A percentile compares a stretch with the other conserved stretches of the same genome.
phyloP scores from a whole-genome alignment of 2,113 vertebrate genomes.

The Felis chaus region DNA sequence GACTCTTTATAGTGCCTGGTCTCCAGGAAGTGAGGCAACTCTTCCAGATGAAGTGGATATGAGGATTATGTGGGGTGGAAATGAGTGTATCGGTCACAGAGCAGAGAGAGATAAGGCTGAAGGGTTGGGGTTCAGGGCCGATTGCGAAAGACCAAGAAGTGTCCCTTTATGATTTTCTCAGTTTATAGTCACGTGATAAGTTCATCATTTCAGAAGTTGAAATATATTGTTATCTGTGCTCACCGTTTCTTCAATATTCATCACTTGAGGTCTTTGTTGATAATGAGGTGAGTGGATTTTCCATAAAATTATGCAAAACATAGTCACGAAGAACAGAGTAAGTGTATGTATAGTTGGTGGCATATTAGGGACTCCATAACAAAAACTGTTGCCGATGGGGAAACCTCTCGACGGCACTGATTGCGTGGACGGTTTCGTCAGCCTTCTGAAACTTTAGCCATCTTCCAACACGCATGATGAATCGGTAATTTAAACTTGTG shows the following conservation, averaged over 20 bases:
- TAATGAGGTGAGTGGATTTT: background rate
- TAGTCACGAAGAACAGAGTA: background rate
- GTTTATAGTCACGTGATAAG: background rate
- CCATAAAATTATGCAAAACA: background rate
- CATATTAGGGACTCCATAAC: background rate
- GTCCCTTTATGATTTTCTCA: background rate
- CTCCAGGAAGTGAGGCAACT: background rate
- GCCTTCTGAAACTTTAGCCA: background rate
- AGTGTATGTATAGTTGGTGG: background rate
- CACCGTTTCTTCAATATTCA: background rate
- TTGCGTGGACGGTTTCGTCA: background rate
- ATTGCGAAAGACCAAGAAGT: background rate
- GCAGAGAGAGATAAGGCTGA: background rate
- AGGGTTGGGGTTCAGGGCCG: no score
- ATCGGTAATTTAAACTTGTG: background rate
- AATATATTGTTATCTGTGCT: background rate
- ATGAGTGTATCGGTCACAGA: background rate
- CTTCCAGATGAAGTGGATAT: background rate
- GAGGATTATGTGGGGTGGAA: background rate
- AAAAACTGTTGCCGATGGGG: background rate
- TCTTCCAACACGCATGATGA: background rate
- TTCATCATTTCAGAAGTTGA: background rate
- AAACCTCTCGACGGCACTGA: accelerated
- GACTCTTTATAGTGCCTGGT: background rate
- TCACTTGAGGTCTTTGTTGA: background rate